Conservation (phyloP, 2,888 invertebrate genomes). For the Pediacus dermestoides region DNA sequence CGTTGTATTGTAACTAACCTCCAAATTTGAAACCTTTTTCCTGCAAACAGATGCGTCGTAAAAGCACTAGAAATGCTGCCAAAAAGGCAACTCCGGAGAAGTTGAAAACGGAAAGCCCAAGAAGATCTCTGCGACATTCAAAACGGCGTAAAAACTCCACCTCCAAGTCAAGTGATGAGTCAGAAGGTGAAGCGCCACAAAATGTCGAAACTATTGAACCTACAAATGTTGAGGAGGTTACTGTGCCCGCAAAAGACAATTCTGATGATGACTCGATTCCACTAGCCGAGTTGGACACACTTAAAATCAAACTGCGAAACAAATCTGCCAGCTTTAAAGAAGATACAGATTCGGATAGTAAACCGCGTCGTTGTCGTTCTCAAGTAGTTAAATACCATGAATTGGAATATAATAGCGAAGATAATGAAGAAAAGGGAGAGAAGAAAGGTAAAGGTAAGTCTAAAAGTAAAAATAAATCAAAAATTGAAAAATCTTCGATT, state of each 20-base stretch:
- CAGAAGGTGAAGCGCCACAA: constrained; percentile 30
- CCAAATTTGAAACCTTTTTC: too few species aligned
- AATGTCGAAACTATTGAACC: not conserved
- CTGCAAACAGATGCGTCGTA: constrained; percentile 73
- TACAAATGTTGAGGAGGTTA: constrained; percentile 11
- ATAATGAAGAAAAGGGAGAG: constrained; percentile 33
- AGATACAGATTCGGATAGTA: constrained; percentile 15
- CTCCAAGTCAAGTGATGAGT: constrained; percentile 39
- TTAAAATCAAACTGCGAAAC: constrained; percentile 20
- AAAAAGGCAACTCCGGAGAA: constrained; percentile 65
- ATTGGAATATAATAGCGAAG: constrained; percentile 22
- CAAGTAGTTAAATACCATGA: constrained; percentile 3
- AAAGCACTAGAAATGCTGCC: constrained; percentile 69
- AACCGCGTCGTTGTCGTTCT: constrained; percentile 7
- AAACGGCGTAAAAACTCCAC: constrained; percentile 51
- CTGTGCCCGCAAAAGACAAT: constrained; percentile 5
- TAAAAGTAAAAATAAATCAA: constrained; percentile 48
- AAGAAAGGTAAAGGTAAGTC: constrained; percentile 50
- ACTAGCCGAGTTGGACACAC: not conserved
- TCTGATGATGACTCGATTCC: constrained; percentile 2
- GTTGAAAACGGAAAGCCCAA: constrained; percentile 45
- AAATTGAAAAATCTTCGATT: constrained; percentile 41
- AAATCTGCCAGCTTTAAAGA: constrained; percentile 23
- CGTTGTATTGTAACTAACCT: too few species aligned
- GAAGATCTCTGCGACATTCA: constrained; percentile 48